These are phyloP conservation scores for Buteo buteo DNA, from an alignment of 2,113 vertebrate species.

Conservation along the genomic window DNA sequence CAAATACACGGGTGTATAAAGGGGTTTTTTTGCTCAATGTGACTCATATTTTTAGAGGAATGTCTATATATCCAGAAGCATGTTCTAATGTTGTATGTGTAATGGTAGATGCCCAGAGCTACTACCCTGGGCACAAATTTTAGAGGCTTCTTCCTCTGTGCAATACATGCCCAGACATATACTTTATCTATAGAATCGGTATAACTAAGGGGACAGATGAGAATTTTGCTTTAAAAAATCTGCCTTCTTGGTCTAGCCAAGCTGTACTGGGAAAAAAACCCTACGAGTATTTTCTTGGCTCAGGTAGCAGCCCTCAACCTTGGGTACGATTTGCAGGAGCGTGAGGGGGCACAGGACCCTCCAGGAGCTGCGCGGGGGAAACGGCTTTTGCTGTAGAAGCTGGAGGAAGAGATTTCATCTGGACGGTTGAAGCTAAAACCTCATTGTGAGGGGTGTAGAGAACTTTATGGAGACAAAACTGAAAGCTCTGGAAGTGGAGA, in stretches of 20 bases:
- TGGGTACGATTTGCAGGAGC: background rate
- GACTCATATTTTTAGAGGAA: background rate
- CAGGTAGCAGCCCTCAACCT: background rate
- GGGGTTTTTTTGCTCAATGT: background rate
- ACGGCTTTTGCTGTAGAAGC: background rate
- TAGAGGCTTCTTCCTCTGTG: background rate
- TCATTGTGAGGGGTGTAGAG: background rate
- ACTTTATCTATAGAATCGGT: background rate
- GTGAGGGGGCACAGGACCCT: background rate
- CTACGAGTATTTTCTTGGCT: background rate
- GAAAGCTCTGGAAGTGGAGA: background rate
- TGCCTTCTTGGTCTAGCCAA: background rate
- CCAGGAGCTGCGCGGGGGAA: background rate
- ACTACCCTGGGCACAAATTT: too few species aligned
- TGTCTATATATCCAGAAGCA: background rate
- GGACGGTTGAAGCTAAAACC: background rate
- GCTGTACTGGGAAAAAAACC: background rate
- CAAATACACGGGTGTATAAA: background rate
- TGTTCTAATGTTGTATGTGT: background rate
- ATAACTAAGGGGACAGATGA: background rate
- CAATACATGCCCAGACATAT: background rate
- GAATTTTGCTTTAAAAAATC: background rate
- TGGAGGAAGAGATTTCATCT: background rate
- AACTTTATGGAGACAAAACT: background rate
- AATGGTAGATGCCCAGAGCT: background rate